Evolutionary conservation across 2,888 invertebrate genomes (phyloP), one percentile per base, ranked within the genome.

Genomic region (Parnassius glacialis): DNA sequence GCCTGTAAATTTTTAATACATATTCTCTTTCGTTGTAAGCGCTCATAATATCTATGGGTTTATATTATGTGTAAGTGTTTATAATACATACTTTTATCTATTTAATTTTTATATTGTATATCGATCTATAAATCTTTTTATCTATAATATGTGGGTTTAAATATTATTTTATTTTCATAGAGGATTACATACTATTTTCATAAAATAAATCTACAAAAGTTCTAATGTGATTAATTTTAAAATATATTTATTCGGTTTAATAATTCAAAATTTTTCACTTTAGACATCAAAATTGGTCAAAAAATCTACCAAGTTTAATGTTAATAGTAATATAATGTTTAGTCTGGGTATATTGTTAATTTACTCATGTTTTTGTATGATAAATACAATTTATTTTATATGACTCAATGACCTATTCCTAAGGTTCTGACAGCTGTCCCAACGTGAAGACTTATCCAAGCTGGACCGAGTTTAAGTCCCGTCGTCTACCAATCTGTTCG

Each of bases 391-490:
- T 44, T 44, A 44, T 44, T 12, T 11, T 44, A 44, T 44, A 44
- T 12, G 10, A 44, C 10, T 11, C 44, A 11, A 44, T 44, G 3
- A 11, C 1, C 12, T 44, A 1, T 11, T 11, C 44, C 12, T 44
- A 11, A 10, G 47, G 7, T 47, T 13, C 2, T 47, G 47, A n/a
- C 2, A 47, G 13, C 59, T 45, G 53, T 59, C 59, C 45, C 58
- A 2, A 20, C 20, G 20, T 20, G 20, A 20, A 20, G 20, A 20
- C 20, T 20, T 20, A 20, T 20, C 20, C 10, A 3, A 47, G 45
- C 59, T 59, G 53, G 59, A 53, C 59, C 48, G 59, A n/a, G 59
- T 47, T 59, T 59, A 59, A 53, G 52, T 41, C 47, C 53, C 53
- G 45, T 48, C 59, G 41, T 53, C 45, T 48, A 13, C 44, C 52